Evolutionary conservation across 2,113 vertebrate genomes (phyloP).

Genomic region (Callopanchax toddi): DNA sequence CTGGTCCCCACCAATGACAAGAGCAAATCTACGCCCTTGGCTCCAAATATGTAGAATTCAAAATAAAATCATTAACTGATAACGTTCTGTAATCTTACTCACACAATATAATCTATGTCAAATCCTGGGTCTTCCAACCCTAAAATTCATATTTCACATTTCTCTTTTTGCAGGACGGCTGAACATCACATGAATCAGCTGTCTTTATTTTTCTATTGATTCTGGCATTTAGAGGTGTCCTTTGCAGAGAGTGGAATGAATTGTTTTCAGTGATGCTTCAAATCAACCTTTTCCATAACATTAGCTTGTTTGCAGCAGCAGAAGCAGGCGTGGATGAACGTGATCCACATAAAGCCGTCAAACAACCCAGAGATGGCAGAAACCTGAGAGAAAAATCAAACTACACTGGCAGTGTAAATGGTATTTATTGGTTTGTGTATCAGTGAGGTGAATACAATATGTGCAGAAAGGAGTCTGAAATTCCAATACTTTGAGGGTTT

Average conservation of each 20-base stretch:
- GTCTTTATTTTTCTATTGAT: slow-evolving; percentile 44
- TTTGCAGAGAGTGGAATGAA: slow-evolving; percentile 34
- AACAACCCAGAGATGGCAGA: neutral
- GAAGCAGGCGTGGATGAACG: neutral
- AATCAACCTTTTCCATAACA: slow-evolving; percentile 57
- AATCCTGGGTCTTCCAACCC: neutral
- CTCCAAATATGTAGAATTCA: too few relatives aligned
- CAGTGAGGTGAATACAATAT: slow-evolving; percentile 11
- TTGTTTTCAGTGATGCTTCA: slow-evolving; percentile 44
- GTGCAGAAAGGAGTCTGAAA: neutral
- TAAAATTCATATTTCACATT: neutral
- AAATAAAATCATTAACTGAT: too few relatives aligned
- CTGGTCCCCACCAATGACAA: too few relatives aligned
- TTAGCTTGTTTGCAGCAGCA: slow-evolving; percentile 53
- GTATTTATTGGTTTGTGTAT: slow-evolving; percentile 46
- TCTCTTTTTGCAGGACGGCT: neutral
- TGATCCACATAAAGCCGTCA: slow-evolving; percentile 6
- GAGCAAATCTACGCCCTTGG: too few relatives aligned
- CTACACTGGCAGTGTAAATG: slow-evolving; percentile 3
- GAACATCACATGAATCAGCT: slow-evolving; percentile 20
- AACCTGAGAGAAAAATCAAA: slow-evolving; percentile 1
- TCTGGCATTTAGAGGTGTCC: slow-evolving; percentile 63
- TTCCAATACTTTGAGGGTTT: neutral
- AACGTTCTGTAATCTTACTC: neutral
- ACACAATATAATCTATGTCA: neutral